A percentile compares a stretch with the other conserved stretches of the same genome.
phyloP scores from a whole-genome alignment of 2,797 vertebrate genomes.

The Neosilurus mollespiculum region DNA sequence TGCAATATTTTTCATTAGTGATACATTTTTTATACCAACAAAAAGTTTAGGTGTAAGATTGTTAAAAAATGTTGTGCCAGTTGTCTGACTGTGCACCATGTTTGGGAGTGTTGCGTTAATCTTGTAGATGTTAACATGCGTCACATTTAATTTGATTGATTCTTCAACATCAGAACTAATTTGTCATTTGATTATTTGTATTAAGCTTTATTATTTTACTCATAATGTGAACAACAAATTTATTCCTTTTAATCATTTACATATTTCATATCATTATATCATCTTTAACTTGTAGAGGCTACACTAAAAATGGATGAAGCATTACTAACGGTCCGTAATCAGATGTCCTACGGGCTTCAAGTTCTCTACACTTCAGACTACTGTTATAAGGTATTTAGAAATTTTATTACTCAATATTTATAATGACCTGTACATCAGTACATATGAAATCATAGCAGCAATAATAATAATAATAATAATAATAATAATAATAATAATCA shows the following conservation, averaged over 20 bases:
- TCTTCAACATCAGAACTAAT: not conserved
- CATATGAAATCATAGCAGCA: no score
- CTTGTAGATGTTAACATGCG: constrained; percentile 15
- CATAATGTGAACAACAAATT: not conserved
- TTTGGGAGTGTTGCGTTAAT: constrained; percentile 5
- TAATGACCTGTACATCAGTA: not conserved
- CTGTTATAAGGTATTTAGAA: constrained; percentile 70
- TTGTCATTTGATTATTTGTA: not conserved
- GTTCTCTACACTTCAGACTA: constrained; percentile 65
- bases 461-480: not conserved
- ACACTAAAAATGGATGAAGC: constrained; percentile 76
- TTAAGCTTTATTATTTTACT: not conserved
- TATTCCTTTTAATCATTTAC: not conserved
- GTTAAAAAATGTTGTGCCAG: not conserved
- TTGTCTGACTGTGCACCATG: not conserved
- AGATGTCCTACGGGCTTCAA: constrained; percentile 64
- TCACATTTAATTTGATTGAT: not conserved
- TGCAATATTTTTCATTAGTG: not conserved
- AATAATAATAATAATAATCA: not conserved
- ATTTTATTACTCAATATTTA: not conserved
- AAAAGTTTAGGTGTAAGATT: not conserved
- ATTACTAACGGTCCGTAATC: constrained; percentile 71
- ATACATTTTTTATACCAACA: not conserved
- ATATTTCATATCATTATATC: not conserved
- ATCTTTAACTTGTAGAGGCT: constrained; percentile 52